These are phyloP conservation scores for Brienomyrus brachyistius DNA, from an alignment of 2,113 vertebrate genomes.

Conservation along the genomic window DNA sequence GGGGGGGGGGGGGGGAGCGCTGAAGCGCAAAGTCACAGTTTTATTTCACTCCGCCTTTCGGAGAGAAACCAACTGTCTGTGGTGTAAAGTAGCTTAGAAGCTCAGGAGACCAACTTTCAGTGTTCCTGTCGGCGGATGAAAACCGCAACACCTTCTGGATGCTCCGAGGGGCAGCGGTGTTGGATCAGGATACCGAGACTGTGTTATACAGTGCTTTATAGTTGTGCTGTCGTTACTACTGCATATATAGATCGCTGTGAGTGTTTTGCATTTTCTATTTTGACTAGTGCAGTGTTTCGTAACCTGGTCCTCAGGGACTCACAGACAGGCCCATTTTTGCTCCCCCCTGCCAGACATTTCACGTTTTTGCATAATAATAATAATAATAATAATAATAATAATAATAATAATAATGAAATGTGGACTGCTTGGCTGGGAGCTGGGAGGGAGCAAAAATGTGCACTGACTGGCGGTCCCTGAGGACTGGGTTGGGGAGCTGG, in stretches of 20 bases:
- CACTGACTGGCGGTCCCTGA: background rate
- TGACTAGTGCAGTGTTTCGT: background rate
- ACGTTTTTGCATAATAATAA: too few species aligned
- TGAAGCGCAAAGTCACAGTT: slow-evolving; percentile 21
- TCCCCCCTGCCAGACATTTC: too few species aligned
- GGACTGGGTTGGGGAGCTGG: background rate
- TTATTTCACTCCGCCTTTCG: slow-evolving; percentile 30
- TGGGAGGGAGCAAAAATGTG: background rate
- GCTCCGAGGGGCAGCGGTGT: background rate
- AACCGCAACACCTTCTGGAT: background rate
- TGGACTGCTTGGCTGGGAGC: background rate
- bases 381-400: too few species aligned
- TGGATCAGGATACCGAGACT: background rate
- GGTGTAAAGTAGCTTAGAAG: background rate
- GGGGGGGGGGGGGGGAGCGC: slow-evolving; percentile 11
- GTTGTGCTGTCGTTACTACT: background rate
- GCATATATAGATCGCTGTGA: background rate
- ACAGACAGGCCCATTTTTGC: background rate
- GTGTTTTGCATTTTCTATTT: background rate
- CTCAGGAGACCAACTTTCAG: background rate
- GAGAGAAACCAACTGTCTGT: slow-evolving; percentile 3
- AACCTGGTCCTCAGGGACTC: background rate
- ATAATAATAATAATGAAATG: too few species aligned
- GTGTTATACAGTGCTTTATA: background rate
- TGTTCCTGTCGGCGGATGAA: slow-evolving; percentile 24